phyloP scores from a whole-genome alignment of 2,797 vertebrate genomes.

The Amphiprion clarkii region DNA sequence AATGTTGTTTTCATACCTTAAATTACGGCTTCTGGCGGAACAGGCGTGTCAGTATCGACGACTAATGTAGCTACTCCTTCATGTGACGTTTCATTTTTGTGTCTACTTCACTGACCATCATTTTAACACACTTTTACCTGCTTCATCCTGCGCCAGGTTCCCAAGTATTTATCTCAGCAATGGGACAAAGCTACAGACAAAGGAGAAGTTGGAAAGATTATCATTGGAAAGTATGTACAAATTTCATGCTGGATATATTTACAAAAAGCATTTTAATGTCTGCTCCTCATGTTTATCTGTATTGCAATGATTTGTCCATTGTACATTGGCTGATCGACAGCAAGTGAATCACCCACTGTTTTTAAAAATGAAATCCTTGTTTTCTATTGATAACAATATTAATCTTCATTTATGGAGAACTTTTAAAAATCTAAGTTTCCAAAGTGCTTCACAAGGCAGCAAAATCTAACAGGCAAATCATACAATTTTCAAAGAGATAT shows the following conservation, averaged over 20 bases:
- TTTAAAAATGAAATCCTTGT: no score
- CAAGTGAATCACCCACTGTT: background rate
- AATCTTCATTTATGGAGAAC: no score
- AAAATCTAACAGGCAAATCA: no score
- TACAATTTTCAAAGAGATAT: no score
- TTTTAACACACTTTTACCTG: background rate
- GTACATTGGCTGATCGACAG: background rate
- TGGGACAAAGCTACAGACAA: conserved; percentile 94
- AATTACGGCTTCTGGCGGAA: no score
- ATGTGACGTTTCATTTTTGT: background rate
- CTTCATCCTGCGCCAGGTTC: conserved; percentile 77
- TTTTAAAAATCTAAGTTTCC: no score
- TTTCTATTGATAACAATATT: no score
- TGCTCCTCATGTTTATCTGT: background rate
- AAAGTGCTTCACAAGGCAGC: no score
- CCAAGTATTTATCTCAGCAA: conserved; percentile 94
- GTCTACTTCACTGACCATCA: background rate
- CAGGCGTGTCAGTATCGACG: no score
- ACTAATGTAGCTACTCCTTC: no score
- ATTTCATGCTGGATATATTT: background rate
- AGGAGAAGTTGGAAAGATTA: conserved; percentile 94
- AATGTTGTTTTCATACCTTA: no score
- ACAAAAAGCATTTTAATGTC: background rate
- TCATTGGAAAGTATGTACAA: conserved; percentile 90
- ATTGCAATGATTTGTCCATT: background rate